These are phyloP conservation scores for Sthenelais limicola DNA, from an alignment of 2,888 invertebrate genomes.

Conservation along the genomic window DNA sequence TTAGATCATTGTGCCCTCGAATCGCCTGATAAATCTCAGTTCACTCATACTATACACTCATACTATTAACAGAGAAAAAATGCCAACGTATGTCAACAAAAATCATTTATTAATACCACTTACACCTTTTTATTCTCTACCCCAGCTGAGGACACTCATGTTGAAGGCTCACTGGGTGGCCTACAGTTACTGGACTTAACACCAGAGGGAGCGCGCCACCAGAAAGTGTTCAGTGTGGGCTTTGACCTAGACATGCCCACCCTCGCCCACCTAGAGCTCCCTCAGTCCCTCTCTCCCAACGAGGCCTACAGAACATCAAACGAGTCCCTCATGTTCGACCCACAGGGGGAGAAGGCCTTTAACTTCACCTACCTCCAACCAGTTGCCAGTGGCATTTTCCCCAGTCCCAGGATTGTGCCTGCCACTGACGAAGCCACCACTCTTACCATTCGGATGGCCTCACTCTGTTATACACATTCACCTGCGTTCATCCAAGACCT, in stretches of 20 bases:
- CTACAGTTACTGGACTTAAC: slow-evolving; percentile 90
- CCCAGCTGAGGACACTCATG: slow-evolving; percentile 77
- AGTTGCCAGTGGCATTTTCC: background rate
- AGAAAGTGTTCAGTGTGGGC: slow-evolving; percentile 89
- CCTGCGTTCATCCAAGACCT: slow-evolving; percentile 88
- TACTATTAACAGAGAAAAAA: too few relatives aligned
- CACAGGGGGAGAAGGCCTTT: slow-evolving; percentile 47
- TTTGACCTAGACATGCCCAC: slow-evolving; percentile 76
- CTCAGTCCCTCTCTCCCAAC: background rate
- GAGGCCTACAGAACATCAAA: slow-evolving; percentile 43
- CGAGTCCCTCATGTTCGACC: slow-evolving; percentile 10
- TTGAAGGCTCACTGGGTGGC: slow-evolving; percentile 92
- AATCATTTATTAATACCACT: too few relatives aligned
- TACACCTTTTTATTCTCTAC: too few relatives aligned
- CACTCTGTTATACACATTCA: slow-evolving; percentile 94
- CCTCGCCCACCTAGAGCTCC: slow-evolving; percentile 2
- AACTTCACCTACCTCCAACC: slow-evolving; percentile 42
- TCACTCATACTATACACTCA: too few relatives aligned
- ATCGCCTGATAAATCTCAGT: too few relatives aligned
- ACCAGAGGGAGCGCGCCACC: slow-evolving; percentile 85
- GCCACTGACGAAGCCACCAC: background rate
- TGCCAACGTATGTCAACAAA: too few relatives aligned
- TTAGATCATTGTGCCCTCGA: too few relatives aligned
- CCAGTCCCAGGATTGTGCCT: background rate
- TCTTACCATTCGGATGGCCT: slow-evolving; percentile 81